A percentile compares a stretch with the other conserved stretches of the same genome.
phyloP scores from a whole-genome alignment of 1,140 invertebrate genomes.

The Aphaenogaster ashmeadi region DNA sequence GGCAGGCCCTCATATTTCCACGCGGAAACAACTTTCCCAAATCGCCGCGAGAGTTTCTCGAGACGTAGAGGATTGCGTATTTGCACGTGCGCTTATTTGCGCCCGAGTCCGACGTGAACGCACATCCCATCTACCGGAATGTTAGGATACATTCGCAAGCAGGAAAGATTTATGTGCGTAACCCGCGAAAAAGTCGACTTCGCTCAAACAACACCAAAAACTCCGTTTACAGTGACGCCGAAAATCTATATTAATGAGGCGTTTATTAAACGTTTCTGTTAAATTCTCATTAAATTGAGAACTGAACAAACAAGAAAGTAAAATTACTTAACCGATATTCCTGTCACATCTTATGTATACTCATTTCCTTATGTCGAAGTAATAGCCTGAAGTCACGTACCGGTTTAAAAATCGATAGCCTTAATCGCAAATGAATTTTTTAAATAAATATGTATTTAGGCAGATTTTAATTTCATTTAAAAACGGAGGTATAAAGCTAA shows the following conservation, averaged over 20 bases:
- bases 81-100: slow-evolving; percentile 28
- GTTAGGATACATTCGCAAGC: not conserved
- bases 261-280: not conserved
- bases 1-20: slow-evolving; percentile 20
- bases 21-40: slow-evolving; percentile 26
- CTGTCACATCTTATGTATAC: not conserved
- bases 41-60: slow-evolving; percentile 25
- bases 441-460: not conserved
- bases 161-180: not conserved
- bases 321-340: not conserved
- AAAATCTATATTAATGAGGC: not conserved
- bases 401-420: not conserved
- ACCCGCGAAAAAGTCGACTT: not conserved
- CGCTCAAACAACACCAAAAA: not conserved
- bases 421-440: not conserved
- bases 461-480: slow-evolving; percentile 1
- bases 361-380: not conserved
- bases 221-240: not conserved
- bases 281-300: not conserved
- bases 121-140: not conserved
- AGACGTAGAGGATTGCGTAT: slow-evolving; percentile 28
- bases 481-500: not conserved
- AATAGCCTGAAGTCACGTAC: not conserved
- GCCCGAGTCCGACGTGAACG: not conserved
- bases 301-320: not conserved